Evolutionary conservation across 2,888 invertebrate species (phyloP), one percentile per base, ranked within the genome.

Genomic region (Melanchra persicariae): DNA sequence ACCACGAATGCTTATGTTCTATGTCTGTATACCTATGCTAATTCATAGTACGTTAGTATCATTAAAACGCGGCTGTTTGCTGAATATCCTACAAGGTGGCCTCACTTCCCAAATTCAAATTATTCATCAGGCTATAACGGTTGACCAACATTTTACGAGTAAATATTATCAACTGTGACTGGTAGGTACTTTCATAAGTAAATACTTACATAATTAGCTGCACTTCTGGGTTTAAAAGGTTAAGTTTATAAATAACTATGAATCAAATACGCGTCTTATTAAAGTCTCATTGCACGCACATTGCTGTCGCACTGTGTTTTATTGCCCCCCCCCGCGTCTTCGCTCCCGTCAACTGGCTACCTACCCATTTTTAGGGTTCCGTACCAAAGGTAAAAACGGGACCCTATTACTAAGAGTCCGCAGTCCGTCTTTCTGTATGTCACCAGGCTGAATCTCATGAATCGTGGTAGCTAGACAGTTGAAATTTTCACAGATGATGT

Each of bases 1-100:
- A 34, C 6, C 6, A 3, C 30, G 30, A 34, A 34, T 8, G 9
- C 9, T 34, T 34, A 34, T 34, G 34, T 34, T 34, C 34, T 34
- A 30, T 30, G 6, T 30, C 30, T 30, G 34, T 40, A 45, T 47
- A 62, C 9, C 34, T 51, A 22, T 51, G 51, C 17, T 73, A 63
- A 63, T 74, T 58, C 62, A 59, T 52, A 47, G 58, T n/a, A n/a
- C n/a, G n/a, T 17, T 47, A 24, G n/a, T 54, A 47, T 60, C 54
- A 65, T 43, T 49, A 65, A 59, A 64, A 73, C 37, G 22, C 43
- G 4, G 22, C 5, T 61, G 37, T 75, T 66, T 51, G 43, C 43
- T 30, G 45, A 55, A 54, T 45, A 12, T 43, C 34, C 6, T 40
- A 49, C 55, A 9, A 57, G 19, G 43, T 58, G 15, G 40, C 52